phyloP scores from a whole-genome alignment of 2,888 invertebrate genomes.

The Meloe dianella region DNA sequence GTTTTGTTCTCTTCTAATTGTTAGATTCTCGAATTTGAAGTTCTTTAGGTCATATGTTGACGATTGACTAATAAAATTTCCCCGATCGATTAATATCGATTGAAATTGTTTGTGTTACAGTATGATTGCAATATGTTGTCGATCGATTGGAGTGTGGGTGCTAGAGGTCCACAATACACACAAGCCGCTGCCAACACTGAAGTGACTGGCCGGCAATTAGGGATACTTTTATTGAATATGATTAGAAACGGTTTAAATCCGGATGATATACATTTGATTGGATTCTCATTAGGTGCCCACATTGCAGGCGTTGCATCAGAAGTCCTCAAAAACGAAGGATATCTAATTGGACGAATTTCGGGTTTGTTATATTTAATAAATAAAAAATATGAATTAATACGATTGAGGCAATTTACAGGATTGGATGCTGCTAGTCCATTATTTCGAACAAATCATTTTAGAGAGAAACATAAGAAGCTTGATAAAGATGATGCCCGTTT shows the following conservation, averaged over 20 bases:
- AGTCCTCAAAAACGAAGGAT: conserved; percentile 59
- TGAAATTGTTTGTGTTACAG: conserved; percentile 48
- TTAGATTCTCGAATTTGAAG: conserved; percentile 1
- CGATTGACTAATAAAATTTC: neutral
- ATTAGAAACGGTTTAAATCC: conserved; percentile 60
- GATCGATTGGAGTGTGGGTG: conserved; percentile 66
- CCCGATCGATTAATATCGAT: too few species aligned
- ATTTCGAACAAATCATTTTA: conserved; percentile 65
- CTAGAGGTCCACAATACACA: conserved; percentile 63
- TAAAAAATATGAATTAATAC: neutral
- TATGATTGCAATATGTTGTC: conserved; percentile 64
- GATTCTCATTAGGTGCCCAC: conserved; percentile 68
- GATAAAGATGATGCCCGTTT: conserved; percentile 68
- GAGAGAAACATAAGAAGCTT: conserved; percentile 64
- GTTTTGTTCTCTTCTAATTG: too few species aligned
- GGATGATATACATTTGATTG: conserved; percentile 62
- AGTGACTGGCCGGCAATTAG: conserved; percentile 65
- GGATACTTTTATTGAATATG: conserved; percentile 61
- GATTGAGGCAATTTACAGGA: conserved; percentile 60
- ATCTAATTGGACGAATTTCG: conserved; percentile 65
- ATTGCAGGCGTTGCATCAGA: conserved; percentile 67
- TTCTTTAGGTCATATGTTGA: conserved; percentile 3
- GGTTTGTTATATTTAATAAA: conserved; percentile 49
- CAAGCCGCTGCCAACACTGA: conserved; percentile 67
- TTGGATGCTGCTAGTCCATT: conserved; percentile 85